Base-by-base conservation (phyloP, 2,888 invertebrate genomes). In the Tipula helvola region DNA sequence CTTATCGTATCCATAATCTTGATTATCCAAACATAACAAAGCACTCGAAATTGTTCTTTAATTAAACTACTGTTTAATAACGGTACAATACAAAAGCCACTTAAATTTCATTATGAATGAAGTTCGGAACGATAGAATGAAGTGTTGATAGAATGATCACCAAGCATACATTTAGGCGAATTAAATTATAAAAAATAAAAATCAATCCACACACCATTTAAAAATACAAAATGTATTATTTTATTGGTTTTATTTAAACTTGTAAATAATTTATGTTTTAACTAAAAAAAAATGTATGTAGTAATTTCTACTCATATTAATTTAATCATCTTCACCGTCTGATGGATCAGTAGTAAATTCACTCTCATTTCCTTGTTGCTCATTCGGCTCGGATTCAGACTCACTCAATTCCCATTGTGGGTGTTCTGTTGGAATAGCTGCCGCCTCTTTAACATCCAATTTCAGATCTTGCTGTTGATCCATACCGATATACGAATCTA, bases 381-480 rank as follows among this genome's bases (percentile, higher is more conserved):
- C 94, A 87, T 91, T 90, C 87, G 91, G 90, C 88, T 96, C 96
- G 87, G 96, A 95, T 90, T 98, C 98, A 86, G 98, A 97, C 90
- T 98, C 97, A 88, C 97, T 96, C 90, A 98, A 96, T 90, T 98
- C 97, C 98, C 99, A 99, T 92, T 98, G 98, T n/a, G 98, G 98
- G 92, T 98, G 98, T 90, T 97, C 96, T 86, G 95, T 96, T 88
- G 97, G 96, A 89, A 98, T 94, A 89, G 96, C 96, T 88, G 97
- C 96, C 39, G 98, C 98, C 92, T 98, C 97, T 92, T 98, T 97
- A 88, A 99, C 99, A 91, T 99, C 98, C 92, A 99, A 92, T 95
- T 98, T 98, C 90, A 99, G 96, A 91, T 98, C 98, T 90, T 97
- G 96, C 89, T 96, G 95, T 92, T 98, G 97, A 92, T 99, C 99